Evolutionary conservation across 2,113 vertebrate species (phyloP).

Genomic region (Otolemur garnettii): DNA sequence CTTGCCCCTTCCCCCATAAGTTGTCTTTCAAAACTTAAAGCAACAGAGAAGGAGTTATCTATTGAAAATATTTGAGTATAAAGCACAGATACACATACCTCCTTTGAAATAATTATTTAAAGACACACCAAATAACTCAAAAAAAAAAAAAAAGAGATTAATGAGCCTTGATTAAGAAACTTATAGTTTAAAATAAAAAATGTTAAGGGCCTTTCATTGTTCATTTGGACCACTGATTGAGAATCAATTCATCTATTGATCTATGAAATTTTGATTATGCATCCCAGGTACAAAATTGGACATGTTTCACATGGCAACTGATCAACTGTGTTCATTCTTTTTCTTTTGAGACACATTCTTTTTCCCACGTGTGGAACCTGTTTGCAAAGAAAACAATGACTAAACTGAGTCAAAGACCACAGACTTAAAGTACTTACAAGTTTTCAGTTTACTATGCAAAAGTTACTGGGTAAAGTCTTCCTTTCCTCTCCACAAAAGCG

Average conservation of each 20-base stretch:
- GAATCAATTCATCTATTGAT: background rate
- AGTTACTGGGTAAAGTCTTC: background rate
- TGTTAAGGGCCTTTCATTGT: background rate
- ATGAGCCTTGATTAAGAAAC: constrained; percentile 22
- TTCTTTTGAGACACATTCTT: background rate
- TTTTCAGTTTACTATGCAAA: background rate
- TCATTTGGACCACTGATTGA: background rate
- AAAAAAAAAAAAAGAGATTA: background rate
- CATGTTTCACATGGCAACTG: background rate
- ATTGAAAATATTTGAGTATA: background rate
- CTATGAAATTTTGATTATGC: background rate
- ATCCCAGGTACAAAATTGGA: background rate
- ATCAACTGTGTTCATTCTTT: background rate
- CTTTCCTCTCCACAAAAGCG: background rate
- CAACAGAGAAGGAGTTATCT: background rate
- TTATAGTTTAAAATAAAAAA: background rate
- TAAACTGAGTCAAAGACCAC: background rate
- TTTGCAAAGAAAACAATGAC: background rate
- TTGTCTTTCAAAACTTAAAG: background rate
- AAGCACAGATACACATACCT: background rate
- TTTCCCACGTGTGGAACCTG: background rate
- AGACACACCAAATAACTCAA: background rate
- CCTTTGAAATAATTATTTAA: constrained; percentile 12
- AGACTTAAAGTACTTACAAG: background rate
- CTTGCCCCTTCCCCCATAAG: background rate